Conservation (phyloP, 2,113 vertebrate genomes). For the Ceyx cyanopectus region DNA sequence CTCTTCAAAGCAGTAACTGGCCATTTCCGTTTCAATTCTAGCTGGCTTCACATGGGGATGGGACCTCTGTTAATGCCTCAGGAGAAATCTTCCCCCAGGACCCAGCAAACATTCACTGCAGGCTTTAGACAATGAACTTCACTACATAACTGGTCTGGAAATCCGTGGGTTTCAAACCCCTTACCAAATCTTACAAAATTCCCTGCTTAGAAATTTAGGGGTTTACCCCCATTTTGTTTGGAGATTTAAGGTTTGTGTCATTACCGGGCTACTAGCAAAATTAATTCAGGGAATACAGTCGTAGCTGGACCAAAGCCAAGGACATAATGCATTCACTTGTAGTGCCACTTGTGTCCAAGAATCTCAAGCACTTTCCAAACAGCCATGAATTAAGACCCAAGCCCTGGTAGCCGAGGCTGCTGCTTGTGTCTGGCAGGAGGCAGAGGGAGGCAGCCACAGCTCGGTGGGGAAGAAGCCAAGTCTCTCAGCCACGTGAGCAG, state of each 20-base stretch:
- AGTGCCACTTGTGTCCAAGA: slow-evolving; percentile 31
- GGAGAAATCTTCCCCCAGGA: background rate
- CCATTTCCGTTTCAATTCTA: background rate
- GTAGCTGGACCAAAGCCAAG: slow-evolving; percentile 42
- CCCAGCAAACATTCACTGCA: background rate
- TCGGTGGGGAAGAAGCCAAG: accelerated
- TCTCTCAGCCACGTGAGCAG: background rate
- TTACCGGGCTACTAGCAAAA: slow-evolving; percentile 3
- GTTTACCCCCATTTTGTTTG: slow-evolving; percentile 7
- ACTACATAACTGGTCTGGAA: background rate
- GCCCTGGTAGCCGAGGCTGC: background rate
- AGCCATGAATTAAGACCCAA: background rate
- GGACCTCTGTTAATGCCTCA: background rate
- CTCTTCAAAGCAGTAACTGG: background rate
- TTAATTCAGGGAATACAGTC: slow-evolving; percentile 53
- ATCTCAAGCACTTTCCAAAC: slow-evolving; percentile 28
- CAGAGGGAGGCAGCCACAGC: background rate
- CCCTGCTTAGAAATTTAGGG: background rate
- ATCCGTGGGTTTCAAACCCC: background rate
- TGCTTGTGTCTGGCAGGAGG: background rate
- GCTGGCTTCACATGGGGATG: background rate
- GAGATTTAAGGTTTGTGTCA: slow-evolving; percentile 23
- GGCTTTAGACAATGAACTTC: background rate
- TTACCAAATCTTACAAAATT: background rate
- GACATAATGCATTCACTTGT: slow-evolving; percentile 37